Evolutionary conservation across 1,140 invertebrate genomes (phyloP).

Genomic region (Archivesica marissinica): DNA sequence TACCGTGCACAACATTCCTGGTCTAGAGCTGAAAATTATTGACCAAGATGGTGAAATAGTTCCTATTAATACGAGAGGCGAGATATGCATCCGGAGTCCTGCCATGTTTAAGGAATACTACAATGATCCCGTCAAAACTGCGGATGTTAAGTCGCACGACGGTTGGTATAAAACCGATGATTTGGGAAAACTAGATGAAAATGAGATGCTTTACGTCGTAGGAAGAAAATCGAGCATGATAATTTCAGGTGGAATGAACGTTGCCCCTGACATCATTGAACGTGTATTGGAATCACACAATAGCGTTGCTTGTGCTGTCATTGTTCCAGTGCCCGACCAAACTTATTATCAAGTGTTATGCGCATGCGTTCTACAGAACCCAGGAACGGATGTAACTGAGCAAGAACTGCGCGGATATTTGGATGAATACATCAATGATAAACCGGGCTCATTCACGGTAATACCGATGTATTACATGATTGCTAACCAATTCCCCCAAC

Average conservation of each 20-base stretch:
- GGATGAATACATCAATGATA: not conserved
- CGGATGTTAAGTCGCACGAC: conserved; percentile 81
- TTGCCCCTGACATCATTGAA: conserved; percentile 45
- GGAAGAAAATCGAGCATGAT: conserved; percentile 54
- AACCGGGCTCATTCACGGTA: not conserved
- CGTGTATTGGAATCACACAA: not conserved
- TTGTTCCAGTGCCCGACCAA: conserved; percentile 48
- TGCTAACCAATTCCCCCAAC: not conserved
- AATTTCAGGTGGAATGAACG: conserved; percentile 35
- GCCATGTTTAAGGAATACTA: conserved; percentile 88
- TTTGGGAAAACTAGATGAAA: conserved; percentile 73
- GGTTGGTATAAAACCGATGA: conserved; percentile 84
- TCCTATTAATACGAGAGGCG: not conserved
- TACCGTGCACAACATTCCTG: not conserved
- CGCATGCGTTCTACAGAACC: not conserved
- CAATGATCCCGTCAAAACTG: conserved; percentile 81
- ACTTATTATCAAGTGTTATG: conserved; percentile 9
- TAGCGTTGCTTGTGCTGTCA: conserved; percentile 28
- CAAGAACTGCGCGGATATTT: not conserved
- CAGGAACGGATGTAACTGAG: not conserved
- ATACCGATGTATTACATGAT: conserved; percentile 19
- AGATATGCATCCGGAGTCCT: not conserved
- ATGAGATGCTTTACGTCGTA: conserved; percentile 50
- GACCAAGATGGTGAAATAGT: conserved; percentile 13
- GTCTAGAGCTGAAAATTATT: conserved; percentile 26